phyloP scores from a whole-genome alignment of 1,140 invertebrate species.

The Trichomalopsis sarcophagae region DNA sequence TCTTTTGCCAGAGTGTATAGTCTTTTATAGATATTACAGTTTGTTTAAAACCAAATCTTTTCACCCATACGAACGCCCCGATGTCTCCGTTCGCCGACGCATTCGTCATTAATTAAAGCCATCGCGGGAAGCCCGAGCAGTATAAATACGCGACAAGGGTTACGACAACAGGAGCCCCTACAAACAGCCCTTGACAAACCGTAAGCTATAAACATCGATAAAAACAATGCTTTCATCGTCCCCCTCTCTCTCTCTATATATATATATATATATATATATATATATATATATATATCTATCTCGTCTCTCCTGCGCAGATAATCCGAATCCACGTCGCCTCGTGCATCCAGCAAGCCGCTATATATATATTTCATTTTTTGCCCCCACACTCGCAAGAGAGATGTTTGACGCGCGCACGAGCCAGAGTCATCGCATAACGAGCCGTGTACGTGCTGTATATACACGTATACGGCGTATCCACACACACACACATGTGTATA shows the following conservation, averaged over 20 bases:
- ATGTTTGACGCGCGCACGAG: neutral
- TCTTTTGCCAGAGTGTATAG: too few relatives aligned
- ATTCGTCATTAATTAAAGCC: constrained; percentile 42
- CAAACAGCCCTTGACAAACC: constrained; percentile 21
- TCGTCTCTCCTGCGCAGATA: neutral
- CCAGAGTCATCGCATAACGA: constrained; percentile 1
- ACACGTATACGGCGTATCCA: neutral
- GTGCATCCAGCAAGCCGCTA: neutral
- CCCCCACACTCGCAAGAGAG: neutral
- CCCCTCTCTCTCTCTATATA: neutral
- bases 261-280: too few relatives aligned
- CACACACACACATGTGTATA: neutral
- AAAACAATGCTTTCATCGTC: neutral
- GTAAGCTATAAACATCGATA: constrained; percentile 19
- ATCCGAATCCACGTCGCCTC: neutral
- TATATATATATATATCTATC: too few relatives aligned
- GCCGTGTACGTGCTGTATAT: neutral
- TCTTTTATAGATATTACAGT: too few relatives aligned
- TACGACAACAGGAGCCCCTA: neutral
- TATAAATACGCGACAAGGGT: neutral
- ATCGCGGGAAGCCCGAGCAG: neutral
- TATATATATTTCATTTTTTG: constrained; percentile 27
- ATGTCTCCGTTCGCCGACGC: neutral
- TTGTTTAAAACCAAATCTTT: neutral
- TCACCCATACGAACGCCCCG: neutral